These are phyloP conservation scores for Tiphia femorata DNA, from an alignment of 2,888 invertebrate genomes.

Conservation along the genomic window DNA sequence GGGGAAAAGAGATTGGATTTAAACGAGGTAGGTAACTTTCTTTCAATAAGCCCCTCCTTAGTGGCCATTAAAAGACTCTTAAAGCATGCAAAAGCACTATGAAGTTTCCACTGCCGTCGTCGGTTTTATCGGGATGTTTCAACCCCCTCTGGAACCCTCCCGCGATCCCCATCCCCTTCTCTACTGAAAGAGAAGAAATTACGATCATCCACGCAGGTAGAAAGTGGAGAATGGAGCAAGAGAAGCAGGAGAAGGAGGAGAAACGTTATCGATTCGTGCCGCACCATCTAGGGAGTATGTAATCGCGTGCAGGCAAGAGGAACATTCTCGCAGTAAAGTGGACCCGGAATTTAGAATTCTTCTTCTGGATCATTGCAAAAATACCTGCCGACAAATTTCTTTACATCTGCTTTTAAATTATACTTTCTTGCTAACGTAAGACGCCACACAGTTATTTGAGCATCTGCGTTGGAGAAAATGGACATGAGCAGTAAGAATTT, in stretches of 20 bases:
- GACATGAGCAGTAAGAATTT: too few species aligned
- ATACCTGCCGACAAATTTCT: too few species aligned
- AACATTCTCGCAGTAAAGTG: neutral
- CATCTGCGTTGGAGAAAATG: too few species aligned
- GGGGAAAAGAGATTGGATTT: constrained; percentile 30
- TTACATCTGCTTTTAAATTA: too few species aligned
- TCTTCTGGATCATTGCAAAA: too few species aligned
- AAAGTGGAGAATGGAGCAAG: too few species aligned
- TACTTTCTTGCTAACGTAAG: too few species aligned
- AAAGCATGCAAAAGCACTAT: constrained; percentile 37
- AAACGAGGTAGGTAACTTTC: constrained; percentile 41
- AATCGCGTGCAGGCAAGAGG: neutral
- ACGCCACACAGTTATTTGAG: too few species aligned
- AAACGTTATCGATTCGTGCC: neutral
- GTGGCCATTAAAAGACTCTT: constrained; percentile 36
- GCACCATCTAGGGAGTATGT: too few species aligned
- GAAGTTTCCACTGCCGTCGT: constrained; percentile 22
- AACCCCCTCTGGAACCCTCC: neutral
- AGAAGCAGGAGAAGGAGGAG: neutral
- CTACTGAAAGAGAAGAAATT: constrained; percentile 23
- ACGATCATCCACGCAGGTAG: constrained; percentile 17
- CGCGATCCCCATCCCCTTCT: neutral
- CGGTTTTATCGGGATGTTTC: constrained; percentile 33
- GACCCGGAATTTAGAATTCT: too few species aligned
- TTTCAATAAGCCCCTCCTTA: constrained; percentile 38